Base-by-base conservation (phyloP, 2,888 invertebrate genomes). In the Scaptomyza parva region DNA sequence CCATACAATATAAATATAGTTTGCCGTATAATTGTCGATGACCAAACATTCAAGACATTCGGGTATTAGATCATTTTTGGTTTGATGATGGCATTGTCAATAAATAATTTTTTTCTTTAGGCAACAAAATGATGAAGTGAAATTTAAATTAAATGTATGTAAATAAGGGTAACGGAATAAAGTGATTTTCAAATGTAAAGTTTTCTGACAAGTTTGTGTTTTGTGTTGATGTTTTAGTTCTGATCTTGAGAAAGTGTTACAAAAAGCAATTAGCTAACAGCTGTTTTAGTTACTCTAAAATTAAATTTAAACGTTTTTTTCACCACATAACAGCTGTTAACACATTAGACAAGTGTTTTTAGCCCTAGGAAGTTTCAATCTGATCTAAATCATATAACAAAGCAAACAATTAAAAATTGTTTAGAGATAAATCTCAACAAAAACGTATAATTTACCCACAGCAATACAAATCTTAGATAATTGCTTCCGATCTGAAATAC, bases 1-100 rank as follows among this genome's bases (percentile, higher is more conserved):
- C 50, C 58, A 59, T 62, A 72, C 48, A 47, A 63, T 63, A 76
- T 50, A 65, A 18, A 50, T 51, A 64, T 71, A 67, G 54, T 69
- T 77, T 64, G 40, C 47, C 59, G 39, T 82, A 84, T 80, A 83
- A 80, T 80, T 75, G 78, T 76, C 83, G 84, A 84, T 84, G 84
- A 84, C 75, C 79, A 63, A 70, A 52, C 53, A 61, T 59, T 55
- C 24, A 65, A 63, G 70, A 51, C 50, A 61, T 61, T 59, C 28
- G 61, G 52, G 20, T 64, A 88, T 84, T 84, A 84, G 86, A 80
- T 84, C 84, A 84, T 80, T 76, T 66, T 72, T 35, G 67, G 47
- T 48, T 57, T 45, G 71, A 76, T 73, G 72, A 73, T 76, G 76
- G 61, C 73, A 73, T 76, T 71, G 70, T 61, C 58, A 62, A 48